Base-by-base conservation (phyloP, 2,888 invertebrate genomes). In the Drosophila limbata region DNA sequence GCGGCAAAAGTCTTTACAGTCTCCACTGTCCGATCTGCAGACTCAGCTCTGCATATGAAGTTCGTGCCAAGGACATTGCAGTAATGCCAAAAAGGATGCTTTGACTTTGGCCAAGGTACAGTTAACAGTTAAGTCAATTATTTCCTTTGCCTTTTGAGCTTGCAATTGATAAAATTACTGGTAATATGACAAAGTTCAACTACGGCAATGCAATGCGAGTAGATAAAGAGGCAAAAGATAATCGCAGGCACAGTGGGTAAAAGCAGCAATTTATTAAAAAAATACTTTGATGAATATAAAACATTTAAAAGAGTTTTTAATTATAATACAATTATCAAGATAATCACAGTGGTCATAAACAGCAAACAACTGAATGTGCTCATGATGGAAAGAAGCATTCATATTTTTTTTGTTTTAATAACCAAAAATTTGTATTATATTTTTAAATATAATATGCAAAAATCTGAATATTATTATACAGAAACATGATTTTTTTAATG, bases 11-110 rank as follows among this genome's bases (percentile, higher is more conserved):
- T 78, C 72, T 66, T 69, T 69, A 68, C 70, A 62, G 39, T 47
- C 73, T 37, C 15, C 37, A 9, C n/a, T 4, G 17, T 21, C 17
- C 39, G 39, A 56, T 55, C 47, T 10, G n/a, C 53, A 21, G 28
- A 28, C 45, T 39, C 33, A 19, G 39, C 28, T 28, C 75, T 62
- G 68, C 63, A 67, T 66, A 57, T 73, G 55, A 74, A 80, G 78
- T 81, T 84, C 81, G 70, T 71, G 66, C 71, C 82, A 87, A 84
- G 84, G 82, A 84, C 78, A 84, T 70, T 77, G 74, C 79, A 83
- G 72, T 44, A n/a, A 11, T 10, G 31, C 4, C 45, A 47, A 19
- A 53, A 25, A 57, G 55, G 65, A 71, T 61, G 31, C 53, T 35
- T 40, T 44, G 39, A 39, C 51, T 45, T 42, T 69, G 76, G 39